These are phyloP conservation scores for Cheirogaleus major DNA, from an alignment of 2,797 vertebrate species.

Conservation along the genomic window DNA sequence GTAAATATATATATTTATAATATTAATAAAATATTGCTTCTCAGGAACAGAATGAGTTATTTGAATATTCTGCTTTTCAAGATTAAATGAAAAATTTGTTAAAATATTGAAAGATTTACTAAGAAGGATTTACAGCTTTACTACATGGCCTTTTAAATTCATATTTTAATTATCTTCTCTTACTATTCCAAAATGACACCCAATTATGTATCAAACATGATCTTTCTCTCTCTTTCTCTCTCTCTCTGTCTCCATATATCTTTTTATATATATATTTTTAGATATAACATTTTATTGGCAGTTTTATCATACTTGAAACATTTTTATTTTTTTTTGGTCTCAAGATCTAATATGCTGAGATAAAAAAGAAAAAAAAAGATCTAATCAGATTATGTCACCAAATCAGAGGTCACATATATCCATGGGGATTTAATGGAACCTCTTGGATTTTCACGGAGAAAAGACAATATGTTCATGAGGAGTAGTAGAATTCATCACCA, in stretches of 20 bases:
- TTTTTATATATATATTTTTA: not conserved
- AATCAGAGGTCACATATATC: no score
- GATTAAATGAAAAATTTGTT: not conserved
- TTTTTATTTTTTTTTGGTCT: no score
- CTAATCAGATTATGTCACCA: no score
- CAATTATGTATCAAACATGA: not conserved
- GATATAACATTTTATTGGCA: no score
- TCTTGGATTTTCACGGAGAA: no score
- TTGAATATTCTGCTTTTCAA: not conserved
- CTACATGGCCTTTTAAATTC: not conserved
- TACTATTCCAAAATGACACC: not conserved
- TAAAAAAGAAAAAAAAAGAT: no score
- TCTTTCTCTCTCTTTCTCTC: fast-evolving
- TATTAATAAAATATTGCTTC: not conserved
- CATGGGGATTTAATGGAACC: no score
- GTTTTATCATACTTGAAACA: no score
- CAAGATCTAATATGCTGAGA: no score
- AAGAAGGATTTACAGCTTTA: not conserved
- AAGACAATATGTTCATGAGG: no score
- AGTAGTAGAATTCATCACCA: no score
- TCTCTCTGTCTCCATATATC: not conserved
- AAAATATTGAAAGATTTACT: not conserved
- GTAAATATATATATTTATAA: not conserved
- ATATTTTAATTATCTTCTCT: not conserved
- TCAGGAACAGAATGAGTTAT: not conserved